Conservation (phyloP, 1,140 invertebrate species). For the Calosoma granatense region DNA sequence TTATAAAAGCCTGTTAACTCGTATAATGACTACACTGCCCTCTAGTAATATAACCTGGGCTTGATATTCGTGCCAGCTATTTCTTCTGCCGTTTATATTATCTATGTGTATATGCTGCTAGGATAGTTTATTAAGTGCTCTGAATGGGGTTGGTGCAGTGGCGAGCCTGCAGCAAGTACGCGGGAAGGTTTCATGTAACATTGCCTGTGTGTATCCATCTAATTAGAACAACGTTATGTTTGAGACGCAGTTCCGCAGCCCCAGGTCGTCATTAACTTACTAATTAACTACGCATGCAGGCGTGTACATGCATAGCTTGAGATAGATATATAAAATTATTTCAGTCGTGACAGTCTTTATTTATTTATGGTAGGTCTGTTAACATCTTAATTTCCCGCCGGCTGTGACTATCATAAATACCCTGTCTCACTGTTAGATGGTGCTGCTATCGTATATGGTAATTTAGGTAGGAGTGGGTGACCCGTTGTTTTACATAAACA, state of each 20-base stretch:
- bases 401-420: neutral
- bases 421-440: neutral
- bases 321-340: neutral
- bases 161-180: too few species aligned
- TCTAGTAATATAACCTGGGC: too few species aligned
- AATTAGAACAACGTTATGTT: neutral
- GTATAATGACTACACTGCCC: too few species aligned
- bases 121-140: too few species aligned
- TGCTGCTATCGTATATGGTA: neutral
- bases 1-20: too few species aligned
- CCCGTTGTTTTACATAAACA: conserved; percentile 7
- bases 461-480: neutral
- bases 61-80: too few species aligned
- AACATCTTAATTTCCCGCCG: neutral
- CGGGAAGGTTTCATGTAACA: too few species aligned
- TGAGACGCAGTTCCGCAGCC: neutral
- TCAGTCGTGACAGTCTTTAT: neutral
- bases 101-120: too few species aligned
- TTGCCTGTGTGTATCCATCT: neutral
- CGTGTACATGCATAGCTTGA: too few species aligned
- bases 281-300: neutral
- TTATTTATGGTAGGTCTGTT: neutral
- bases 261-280: neutral
- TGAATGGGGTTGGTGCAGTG: too few species aligned
- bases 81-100: too few species aligned